phyloP scores from a whole-genome alignment of 2,888 invertebrate genomes.

The Allolobophora icterica region DNA sequence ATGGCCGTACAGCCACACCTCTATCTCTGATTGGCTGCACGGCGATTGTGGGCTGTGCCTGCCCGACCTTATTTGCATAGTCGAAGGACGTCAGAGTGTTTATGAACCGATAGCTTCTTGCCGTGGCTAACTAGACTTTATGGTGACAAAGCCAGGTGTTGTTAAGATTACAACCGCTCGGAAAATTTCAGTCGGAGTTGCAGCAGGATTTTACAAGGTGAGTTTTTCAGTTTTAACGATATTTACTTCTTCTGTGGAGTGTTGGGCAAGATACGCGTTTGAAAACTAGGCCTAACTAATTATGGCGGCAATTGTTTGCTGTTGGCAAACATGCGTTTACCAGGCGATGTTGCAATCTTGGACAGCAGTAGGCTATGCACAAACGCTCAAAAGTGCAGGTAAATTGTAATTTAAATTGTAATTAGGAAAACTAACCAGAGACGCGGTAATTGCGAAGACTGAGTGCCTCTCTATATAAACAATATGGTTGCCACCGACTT shows the following conservation, averaged over 20 bases:
- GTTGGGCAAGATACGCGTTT: no score
- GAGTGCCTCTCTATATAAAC: no score
- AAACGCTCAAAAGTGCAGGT: no score
- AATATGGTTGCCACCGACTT: no score
- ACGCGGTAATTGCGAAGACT: no score
- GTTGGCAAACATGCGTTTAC: no score
- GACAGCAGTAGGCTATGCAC: no score
- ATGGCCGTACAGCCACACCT: not conserved
- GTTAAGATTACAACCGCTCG: not conserved
- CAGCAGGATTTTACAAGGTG: not conserved
- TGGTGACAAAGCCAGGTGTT: not conserved
- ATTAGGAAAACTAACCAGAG: no score
- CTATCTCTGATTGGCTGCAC: not conserved
- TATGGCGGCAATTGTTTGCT: no score
- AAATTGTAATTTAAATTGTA: no score
- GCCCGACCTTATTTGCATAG: not conserved
- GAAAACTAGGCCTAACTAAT: no score
- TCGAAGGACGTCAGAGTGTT: not conserved
- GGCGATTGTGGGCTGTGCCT: not conserved
- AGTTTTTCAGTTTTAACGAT: not conserved
- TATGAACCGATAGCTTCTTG: not conserved
- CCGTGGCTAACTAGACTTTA: not conserved
- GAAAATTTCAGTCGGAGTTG: not conserved
- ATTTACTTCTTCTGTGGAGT: not conserved
- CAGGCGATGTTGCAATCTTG: no score